Conservation (phyloP, 2,888 invertebrate species). For the Drosophila differens region DNA sequence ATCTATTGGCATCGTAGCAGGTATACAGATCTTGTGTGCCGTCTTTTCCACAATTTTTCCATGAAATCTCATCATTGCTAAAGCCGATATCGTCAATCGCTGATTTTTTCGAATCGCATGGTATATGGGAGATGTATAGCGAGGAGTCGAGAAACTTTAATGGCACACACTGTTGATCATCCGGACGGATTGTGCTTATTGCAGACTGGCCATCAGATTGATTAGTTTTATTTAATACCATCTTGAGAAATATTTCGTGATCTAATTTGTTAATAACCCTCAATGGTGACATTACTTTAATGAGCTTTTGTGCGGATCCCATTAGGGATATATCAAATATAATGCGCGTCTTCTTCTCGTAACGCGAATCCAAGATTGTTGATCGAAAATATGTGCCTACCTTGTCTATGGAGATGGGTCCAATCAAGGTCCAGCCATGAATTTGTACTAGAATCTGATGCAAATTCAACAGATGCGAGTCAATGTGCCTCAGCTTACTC, state of each 20-base stretch:
- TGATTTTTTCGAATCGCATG: slow-evolving; percentile 33
- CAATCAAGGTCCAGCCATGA: slow-evolving; percentile 94
- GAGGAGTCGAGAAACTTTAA: slow-evolving; percentile 90
- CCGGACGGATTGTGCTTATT: slow-evolving; percentile 84
- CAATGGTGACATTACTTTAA: slow-evolving; percentile 95
- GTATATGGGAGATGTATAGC: slow-evolving; percentile 89
- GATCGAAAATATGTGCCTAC: slow-evolving; percentile 97
- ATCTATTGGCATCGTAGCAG: slow-evolving; percentile 79
- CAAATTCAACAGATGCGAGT: slow-evolving; percentile 91
- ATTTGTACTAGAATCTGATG: slow-evolving; percentile 96
- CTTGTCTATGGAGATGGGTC: slow-evolving; percentile 97
- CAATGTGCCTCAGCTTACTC: slow-evolving; percentile 89
- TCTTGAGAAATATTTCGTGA: slow-evolving; percentile 90
- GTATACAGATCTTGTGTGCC: slow-evolving; percentile 71
- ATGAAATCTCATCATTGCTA: slow-evolving; percentile 80
- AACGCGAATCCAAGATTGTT: slow-evolving; percentile 84
- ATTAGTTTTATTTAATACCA: slow-evolving; percentile 86
- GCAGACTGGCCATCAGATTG: slow-evolving; percentile 70
- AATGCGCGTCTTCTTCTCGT: slow-evolving; percentile 89
- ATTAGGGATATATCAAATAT: slow-evolving; percentile 96
- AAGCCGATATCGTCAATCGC: slow-evolving; percentile 76
- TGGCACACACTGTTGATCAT: slow-evolving; percentile 90
- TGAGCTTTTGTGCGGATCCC: slow-evolving; percentile 96
- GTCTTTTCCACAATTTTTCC: slow-evolving; percentile 77
- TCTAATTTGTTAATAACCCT: slow-evolving; percentile 91